Conservation (phyloP, 23 tunicate genomes). For the Phallusia fumigata region DNA sequence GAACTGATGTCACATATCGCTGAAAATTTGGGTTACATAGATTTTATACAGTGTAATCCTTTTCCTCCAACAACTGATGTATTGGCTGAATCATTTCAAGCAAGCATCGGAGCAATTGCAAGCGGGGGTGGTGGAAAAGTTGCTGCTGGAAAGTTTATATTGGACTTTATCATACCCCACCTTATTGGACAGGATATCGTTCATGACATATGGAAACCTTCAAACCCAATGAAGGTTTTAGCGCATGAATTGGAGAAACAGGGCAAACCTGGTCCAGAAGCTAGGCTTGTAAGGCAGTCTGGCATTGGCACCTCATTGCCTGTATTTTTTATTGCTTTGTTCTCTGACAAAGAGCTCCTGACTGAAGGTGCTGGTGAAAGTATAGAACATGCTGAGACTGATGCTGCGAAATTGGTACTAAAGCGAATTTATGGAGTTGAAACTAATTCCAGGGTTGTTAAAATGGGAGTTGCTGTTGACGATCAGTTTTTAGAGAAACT, state of each 20-base stretch:
- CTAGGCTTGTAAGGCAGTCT: slow-evolving; percentile 42
- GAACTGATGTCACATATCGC: slow-evolving; percentile 47
- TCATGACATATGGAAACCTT: slow-evolving; percentile 78
- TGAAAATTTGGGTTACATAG: slow-evolving; percentile 61
- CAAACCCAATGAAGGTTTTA: slow-evolving; percentile 63
- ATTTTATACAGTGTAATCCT: slow-evolving; percentile 28
- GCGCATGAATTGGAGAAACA: slow-evolving; percentile 23
- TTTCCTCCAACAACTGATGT: slow-evolving; percentile 32
- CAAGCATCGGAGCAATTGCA: slow-evolving; percentile 52
- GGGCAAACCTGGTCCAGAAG: slow-evolving; percentile 50
- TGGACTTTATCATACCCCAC: slow-evolving; percentile 56
- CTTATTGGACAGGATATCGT: slow-evolving; percentile 61
- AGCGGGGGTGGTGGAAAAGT: slow-evolving; percentile 34
- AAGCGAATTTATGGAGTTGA: slow-evolving; percentile 39
- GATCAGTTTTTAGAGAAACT: slow-evolving; percentile 38
- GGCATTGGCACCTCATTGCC: slow-evolving; percentile 67
- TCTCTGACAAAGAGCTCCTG: slow-evolving; percentile 46
- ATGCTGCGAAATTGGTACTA: slow-evolving; percentile 80
- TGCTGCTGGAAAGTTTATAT: slow-evolving; percentile 60
- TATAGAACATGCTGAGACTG: slow-evolving; percentile 60
- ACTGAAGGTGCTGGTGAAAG: slow-evolving; percentile 75
- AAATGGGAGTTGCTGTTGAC: slow-evolving; percentile 33
- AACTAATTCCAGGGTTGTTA: neutral
- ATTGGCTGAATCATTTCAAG: slow-evolving; percentile 45
- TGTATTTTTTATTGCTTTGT: slow-evolving; percentile 57